phyloP scores from a whole-genome alignment of 2,113 vertebrate species.

The Sterna hirundo region DNA sequence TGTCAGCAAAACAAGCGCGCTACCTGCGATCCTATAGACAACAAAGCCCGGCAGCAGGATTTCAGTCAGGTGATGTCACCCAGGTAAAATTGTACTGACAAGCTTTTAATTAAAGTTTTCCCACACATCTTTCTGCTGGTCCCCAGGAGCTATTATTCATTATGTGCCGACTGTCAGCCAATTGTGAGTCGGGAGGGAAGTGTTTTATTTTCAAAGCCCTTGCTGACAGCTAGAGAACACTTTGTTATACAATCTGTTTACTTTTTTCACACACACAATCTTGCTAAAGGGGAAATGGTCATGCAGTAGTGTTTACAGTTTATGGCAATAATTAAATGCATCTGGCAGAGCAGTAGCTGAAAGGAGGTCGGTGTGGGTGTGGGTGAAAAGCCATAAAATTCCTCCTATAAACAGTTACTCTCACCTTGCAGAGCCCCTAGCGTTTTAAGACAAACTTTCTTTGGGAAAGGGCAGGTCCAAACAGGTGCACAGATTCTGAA shows the following conservation, averaged over 20 bases:
- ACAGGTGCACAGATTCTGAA: constrained; percentile 61
- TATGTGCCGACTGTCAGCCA: constrained; percentile 81
- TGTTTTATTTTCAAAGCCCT: constrained; percentile 84
- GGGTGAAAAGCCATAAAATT: constrained; percentile 26
- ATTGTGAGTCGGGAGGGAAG: constrained; percentile 79
- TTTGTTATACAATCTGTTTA: constrained; percentile 86
- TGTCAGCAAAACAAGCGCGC: constrained; percentile 80
- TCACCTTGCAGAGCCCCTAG: neutral
- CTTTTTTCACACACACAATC: constrained; percentile 70
- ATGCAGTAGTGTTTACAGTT: constrained; percentile 57
- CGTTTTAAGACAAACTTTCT: constrained; percentile 10
- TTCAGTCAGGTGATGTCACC: constrained; percentile 85
- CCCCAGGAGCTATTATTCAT: constrained; percentile 83
- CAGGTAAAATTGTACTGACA: constrained; percentile 89
- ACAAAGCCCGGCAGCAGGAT: constrained; percentile 79
- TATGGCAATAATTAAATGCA: constrained; percentile 75
- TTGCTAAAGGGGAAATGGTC: constrained; percentile 73
- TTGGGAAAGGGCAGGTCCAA: constrained; percentile 41
- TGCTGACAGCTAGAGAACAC: constrained; percentile 83
- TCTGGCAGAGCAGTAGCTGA: constrained; percentile 60
- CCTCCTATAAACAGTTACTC: constrained; percentile 57
- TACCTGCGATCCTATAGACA: constrained; percentile 77
- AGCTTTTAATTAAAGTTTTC: constrained; percentile 97
- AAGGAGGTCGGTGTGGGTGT: constrained; percentile 17
- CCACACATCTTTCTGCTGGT: constrained; percentile 82